Conservation (phyloP, 2,888 invertebrate species). For the Tineola bisselliella region DNA sequence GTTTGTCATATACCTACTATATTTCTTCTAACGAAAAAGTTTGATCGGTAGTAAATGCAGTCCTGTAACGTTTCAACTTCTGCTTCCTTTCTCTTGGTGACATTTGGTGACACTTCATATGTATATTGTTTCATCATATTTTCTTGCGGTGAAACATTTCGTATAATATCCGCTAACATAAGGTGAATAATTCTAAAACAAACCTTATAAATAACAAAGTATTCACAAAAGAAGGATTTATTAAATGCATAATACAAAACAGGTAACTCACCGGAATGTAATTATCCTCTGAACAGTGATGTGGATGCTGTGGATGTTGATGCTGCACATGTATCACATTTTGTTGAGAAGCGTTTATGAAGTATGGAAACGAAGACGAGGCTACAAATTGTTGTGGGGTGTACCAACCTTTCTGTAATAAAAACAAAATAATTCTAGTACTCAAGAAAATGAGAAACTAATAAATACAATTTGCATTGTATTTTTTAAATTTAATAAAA, state of each 20-base stretch:
- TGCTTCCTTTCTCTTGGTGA: not conserved
- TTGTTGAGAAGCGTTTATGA: not conserved
- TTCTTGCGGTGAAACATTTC: not conserved
- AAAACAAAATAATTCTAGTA: not conserved
- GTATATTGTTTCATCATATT: not conserved
- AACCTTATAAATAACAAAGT: too few species aligned
- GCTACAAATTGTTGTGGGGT: not conserved
- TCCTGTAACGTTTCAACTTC: conserved; percentile 72
- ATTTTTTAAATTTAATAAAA: not conserved
- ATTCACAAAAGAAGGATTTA: too few species aligned
- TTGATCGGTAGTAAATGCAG: conserved; percentile 78
- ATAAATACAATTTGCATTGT: not conserved
- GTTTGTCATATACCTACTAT: conserved; percentile 71
- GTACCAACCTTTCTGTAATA: not conserved
- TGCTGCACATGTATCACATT: not conserved
- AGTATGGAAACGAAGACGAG: not conserved
- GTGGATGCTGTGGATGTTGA: too few species aligned
- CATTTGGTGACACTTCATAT: not conserved
- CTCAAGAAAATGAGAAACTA: too few species aligned
- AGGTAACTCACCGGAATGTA: not conserved
- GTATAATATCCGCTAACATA: not conserved
- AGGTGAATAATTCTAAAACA: not conserved
- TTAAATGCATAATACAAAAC: too few species aligned
- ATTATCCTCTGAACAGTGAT: not conserved
- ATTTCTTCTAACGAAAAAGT: conserved; percentile 76